Evolutionary conservation across 2,797 vertebrate species (phyloP).

Genomic region (Muraenolepis orangiensis): DNA sequence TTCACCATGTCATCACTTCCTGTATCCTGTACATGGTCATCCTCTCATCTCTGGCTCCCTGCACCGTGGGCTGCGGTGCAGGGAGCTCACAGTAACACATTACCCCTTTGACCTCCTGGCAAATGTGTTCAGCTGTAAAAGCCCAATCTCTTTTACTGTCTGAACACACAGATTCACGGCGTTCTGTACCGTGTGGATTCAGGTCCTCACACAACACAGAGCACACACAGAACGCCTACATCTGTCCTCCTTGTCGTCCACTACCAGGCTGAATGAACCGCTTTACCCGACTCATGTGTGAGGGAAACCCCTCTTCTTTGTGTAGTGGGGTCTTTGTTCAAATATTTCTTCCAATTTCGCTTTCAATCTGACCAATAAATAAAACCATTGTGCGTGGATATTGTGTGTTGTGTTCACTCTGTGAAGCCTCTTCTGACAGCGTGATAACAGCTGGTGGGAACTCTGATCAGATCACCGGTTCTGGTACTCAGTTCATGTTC

Average conservation of each 20-base stretch:
- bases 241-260: background rate
- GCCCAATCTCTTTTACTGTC: conserved; percentile 6
- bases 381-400: background rate
- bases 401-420: background rate
- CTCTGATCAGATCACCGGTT: background rate
- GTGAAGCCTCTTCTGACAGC: background rate
- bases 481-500: background rate
- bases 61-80: background rate
- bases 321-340: background rate
- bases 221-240: too few relatives aligned
- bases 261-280: background rate
- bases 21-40: background rate
- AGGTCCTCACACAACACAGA: background rate
- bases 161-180: background rate
- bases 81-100: conserved; percentile 23
- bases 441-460: background rate
- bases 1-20: background rate
- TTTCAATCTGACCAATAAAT: background rate
- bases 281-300: background rate
- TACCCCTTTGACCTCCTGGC: conserved; percentile 5
- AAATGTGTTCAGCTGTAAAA: background rate
- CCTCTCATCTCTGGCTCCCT: background rate
- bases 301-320: background rate
- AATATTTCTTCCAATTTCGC: background rate
- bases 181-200: background rate